Base-by-base conservation (phyloP, 2,888 invertebrate species). In the Cheilosia impressa region DNA sequence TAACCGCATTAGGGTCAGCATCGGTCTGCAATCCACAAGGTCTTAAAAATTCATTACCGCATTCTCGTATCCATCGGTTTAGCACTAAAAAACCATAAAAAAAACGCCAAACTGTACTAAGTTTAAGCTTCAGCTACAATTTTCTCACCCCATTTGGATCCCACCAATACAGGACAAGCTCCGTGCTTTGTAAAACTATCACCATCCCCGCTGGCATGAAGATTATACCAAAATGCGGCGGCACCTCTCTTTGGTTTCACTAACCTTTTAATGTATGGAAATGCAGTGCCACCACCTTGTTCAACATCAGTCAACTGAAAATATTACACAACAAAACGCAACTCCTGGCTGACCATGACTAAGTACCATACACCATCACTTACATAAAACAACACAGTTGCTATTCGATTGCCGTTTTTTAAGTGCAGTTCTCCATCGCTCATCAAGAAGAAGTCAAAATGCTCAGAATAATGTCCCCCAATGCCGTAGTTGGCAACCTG, bases 241-340 rank as follows among this genome's bases (percentile, higher is more conserved):
- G 88, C 27, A 1, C 89, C 89, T 53, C 90, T 91, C 45, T 88
- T 88, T 0, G 91, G 90, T 68, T 52, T 96, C 94, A 72, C 96
- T 95, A 93, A 96, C 96, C 89, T 94, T 93, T 1, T 96, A n/a
- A 99, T 93, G 87, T 95, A 94, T 0, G 98, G 98, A 93, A 99
- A 99, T n/a, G 98, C 99, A 0, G 99, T 99, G 7, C 97, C 98
- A 15, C 99, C 99, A 1, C 99, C 99, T 91, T 98, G 98, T 41
- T 96, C 95, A 24, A 99, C 99, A 90, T 99, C 98, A 77, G 96
- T 96, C 96, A 99, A 97, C 98, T 98, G 22, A 69, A 17, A 19
- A 17, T 2, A 13, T n/a, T 7, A 6, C 4, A 6, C 1, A n/a
- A 45, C 2, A 17, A 17, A 47, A 43, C 2, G 6, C 9, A 17